Base-by-base conservation (phyloP, 2,888 invertebrate species). In the Congeria kusceri region DNA sequence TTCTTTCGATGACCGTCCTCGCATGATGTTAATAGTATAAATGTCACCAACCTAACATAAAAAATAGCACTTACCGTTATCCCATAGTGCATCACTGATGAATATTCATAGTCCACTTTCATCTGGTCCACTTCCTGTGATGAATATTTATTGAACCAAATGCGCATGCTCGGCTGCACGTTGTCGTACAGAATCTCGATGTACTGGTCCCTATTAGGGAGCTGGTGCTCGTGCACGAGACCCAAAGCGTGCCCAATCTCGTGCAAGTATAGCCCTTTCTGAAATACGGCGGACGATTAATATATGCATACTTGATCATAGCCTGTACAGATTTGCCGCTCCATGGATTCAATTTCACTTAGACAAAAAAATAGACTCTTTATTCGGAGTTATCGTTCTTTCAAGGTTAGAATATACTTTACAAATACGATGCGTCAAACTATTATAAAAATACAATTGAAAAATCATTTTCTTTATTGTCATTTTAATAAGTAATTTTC, bases 201-300 rank as follows among this genome's bases (percentile, higher is more conserved):
- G 73, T 86, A 89, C 2, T 86, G 49, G 69, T 91, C 91, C 49
- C 91, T 56, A 65, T 88, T 78, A 0, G 91, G 91, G 0, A 90
- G 85, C 74, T 91, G 91, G 70, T 91, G 91, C 68, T 91, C 91
- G 70, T 91, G 91, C 7, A 91, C 90, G 9, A 91, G 77, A n/a
- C 91, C 91, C 0, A 91, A 56, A 13, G 91, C 91, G 71, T 91
- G 91, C 0, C 90, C 91, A 3, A 91, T 87, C 70, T 91, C 91
- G 79, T 91, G 91, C 18, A 91, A 84, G 69, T 91, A 91, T 25
- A 91, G 78, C 3, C 91, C 91, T 89, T 89, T 91, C 91, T 91
- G 87, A 7, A 78, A 59, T 28, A 28, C n/a, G 1, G 58, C 18
- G 23, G 27, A 20, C 27, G 58, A 23, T 7, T 23, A 4, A 25